Evolutionary conservation across 2,113 vertebrate genomes (phyloP), one percentile per base, ranked within the genome.

Genomic region (Lepidiolamprologus cunningtoni): DNA sequence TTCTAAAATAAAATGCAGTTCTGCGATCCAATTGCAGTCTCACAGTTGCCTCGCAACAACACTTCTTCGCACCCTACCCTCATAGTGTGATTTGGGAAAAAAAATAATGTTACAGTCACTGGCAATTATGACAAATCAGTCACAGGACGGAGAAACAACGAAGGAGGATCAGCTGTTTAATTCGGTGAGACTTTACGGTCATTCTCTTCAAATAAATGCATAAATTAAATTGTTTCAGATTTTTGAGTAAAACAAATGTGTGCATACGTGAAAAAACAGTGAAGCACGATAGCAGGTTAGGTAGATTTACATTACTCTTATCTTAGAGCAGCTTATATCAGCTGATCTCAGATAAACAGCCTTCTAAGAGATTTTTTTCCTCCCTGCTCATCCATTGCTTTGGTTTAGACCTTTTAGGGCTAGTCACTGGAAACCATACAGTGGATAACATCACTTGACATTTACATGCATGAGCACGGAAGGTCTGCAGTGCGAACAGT

Each of bases 401-500:
- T 76, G n/a, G 28, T 85, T 14, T 8, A 86, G 84, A 90, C 89
- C 55, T 89, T 93, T 89, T 71, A 28, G 89, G 82, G 89, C 54
- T 80, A 12, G 76, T 90, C 86, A 76, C 86, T 42, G 42, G 84
- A 87, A 92, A 87, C 52, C 71, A 86, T 54, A 63, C 82, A 85
- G 23, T 81, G 57, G 92, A 94, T 93, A 94, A 93, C 91, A 86
- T 93, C 91, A 57, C 89, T 92, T 95, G 94, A 94, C 95, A 95
- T 95, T 95, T 95, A 95, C 94, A 96, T 92, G 91, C 93, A 90
- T 87, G 90, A 91, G 89, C 86, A 87, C 40, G 53, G 57, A 66
- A 50, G 81, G 83, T 52, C 84, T 57, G 81, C 85, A 54, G 53
- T 50, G 79, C n/a, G 78, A 94, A 91, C 83, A 84, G 87, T 92